Base-by-base conservation (phyloP, 1,140 invertebrate species). In the Bicyclus anynana region DNA sequence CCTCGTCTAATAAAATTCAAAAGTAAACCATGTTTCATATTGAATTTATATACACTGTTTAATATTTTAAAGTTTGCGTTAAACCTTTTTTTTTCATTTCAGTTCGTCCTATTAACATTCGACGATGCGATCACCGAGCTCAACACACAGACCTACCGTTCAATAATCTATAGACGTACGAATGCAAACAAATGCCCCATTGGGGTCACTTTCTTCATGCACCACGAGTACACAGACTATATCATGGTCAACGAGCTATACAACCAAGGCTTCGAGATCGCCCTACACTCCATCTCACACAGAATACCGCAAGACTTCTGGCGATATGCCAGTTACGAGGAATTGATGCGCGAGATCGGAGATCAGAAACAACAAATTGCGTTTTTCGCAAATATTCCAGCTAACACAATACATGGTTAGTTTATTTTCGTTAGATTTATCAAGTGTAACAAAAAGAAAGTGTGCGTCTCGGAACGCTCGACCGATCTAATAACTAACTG, bases 221-320 rank as follows among this genome's bases (percentile, higher is more conserved):
- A 90, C 6, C 92, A 94, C 62, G 92, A 94, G 60, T 94, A 93
- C 68, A 93, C 93, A 1, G 91, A 94, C 76, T 95, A 94, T 62
- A 80, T 82, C 5, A 62, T 89, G 63, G 78, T 94, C 9, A 91
- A 93, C 57, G 89, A 93, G 50, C 74, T 94, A 1, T 92, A 93
- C 65, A 84, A 89, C 35, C 71, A 89, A 7, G 93, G 93, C 0
- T 91, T 92, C 53, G 94, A 95, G 77, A 94, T 95, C 13, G 93
- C 91, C 2, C 84, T 93, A 1, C 93, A 90, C 59, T 92, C 91
- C 2, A 91, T 92, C 26, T 85, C 86, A n/a, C 92, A 93, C 60
- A 53, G 71, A 50, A 64, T 81, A 0, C 71, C 78, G 26, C 84
- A 80, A n/a, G 69, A 72, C n/a, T 92, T 91, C 62, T 93, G 92